phyloP scores from a whole-genome alignment of 2,888 invertebrate species.

The Petrolisthes cinctipes region DNA sequence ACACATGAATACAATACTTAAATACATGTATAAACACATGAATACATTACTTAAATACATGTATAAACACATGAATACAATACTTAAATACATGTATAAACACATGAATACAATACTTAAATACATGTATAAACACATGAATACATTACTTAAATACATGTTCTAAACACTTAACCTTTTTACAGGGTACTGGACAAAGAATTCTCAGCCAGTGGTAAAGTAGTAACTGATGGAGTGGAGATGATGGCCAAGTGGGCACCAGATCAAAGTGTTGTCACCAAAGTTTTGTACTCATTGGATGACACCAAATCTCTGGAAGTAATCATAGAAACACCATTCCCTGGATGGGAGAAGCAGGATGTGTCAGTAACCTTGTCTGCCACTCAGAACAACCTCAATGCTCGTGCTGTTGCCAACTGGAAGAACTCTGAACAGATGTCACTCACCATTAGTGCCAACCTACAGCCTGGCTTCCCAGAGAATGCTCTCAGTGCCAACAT shows the following conservation, averaged over 20 bases:
- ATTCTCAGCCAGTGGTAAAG: neutral
- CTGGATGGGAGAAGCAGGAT: slow-evolving; percentile 55
- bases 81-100: too few relatives aligned
- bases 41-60: too few relatives aligned
- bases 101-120: too few relatives aligned
- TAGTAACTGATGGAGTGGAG: slow-evolving; percentile 28
- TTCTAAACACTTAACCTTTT: neutral
- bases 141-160: neutral
- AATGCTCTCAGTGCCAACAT: slow-evolving; percentile 18
- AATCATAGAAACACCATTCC: slow-evolving; percentile 49
- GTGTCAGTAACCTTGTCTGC: slow-evolving; percentile 23
- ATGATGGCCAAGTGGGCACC: slow-evolving; percentile 40
- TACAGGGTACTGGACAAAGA: slow-evolving; percentile 30
- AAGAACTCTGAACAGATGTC: slow-evolving; percentile 44
- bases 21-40: neutral
- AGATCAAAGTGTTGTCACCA: slow-evolving; percentile 28
- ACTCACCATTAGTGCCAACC: slow-evolving; percentile 23
- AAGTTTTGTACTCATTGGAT: slow-evolving; percentile 29
- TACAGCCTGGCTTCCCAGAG: slow-evolving; percentile 24
- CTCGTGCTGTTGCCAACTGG: slow-evolving; percentile 42
- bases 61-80: too few relatives aligned
- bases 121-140: too few relatives aligned
- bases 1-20: neutral
- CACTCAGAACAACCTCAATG: slow-evolving; percentile 11
- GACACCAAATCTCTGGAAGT: slow-evolving; percentile 30